Base-by-base conservation (phyloP, 2,888 invertebrate species). In the Quadriops clusia region DNA sequence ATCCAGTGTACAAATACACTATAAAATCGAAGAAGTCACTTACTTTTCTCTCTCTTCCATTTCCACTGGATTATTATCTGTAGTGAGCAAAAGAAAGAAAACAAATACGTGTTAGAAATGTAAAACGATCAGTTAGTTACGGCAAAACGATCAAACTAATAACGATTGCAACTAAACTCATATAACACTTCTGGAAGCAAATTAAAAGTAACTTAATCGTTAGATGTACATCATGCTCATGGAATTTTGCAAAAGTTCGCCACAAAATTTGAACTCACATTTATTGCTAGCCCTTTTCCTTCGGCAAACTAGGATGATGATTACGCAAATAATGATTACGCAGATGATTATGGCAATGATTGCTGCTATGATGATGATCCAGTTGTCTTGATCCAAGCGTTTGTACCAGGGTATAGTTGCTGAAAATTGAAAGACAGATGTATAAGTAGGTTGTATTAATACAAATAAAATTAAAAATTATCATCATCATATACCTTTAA, bases 31-130 rank as follows among this genome's bases (percentile, higher is more conserved):
- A n/a, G n/a, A n/a, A n/a, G n/a, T n/a, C n/a, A 82, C 83, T 83
- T 76, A 83, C 83, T 83, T 83, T 65, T 83, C 82, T 57, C 82
- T 71, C 64, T 83, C 82, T 63, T 82, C 81, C 72, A 82, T 67
- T 59, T 80, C 78, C 64, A 80, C 74, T 44, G 78, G 76, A 63
- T 74, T 80, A 72, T 77, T 80, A 69, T 79, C 81, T 81, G 71
- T 61, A 64, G 61, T 62, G 53, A 56, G 53, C 54, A 53, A 46
- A 48, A 52, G 30, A 38, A 40, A 35, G 40, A 38, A 23, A 40
- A 35, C 31, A 42, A 36, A 38, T 34, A 33, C 16, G 16, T n/a
- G 25, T 36, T 36, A 38, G 31, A 30, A 28, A 13, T 7, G 28
- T 11, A 4, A 11, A 44, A 37, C 39, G 24, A 38, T 34, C 15